Evolutionary conservation across 2,888 invertebrate species (phyloP), one percentile per base, ranked within the genome.

Genomic region (Tryphoninae sp.): DNA sequence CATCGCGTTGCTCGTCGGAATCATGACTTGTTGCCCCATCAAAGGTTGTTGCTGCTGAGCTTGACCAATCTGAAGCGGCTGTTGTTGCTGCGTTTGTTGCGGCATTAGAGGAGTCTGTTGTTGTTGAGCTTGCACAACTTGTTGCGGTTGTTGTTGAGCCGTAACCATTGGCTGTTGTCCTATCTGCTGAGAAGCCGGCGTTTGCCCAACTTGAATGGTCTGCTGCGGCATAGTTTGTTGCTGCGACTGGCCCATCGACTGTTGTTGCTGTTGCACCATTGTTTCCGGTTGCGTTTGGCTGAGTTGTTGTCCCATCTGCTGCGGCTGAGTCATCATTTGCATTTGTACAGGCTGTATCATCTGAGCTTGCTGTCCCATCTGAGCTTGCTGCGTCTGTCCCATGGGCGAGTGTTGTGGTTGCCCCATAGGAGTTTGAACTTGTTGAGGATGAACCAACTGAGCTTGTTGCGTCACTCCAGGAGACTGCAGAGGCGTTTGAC

Each of bases 1-100:
- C 65, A 86, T 86, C 75, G 88, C 82, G 51, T 86, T 89, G 72
- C 85, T 87, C n/a, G 87, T 86, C 7, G 86, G 86, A n/a, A 88
- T 84, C 62, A 86, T 85, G 1, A 86, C 86, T 80, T 88, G 88
- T 8, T 86, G 84, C 16, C 71, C 82, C 65, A 84, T 80, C 7
- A 83, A 69, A 1, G 86, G 78, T 69, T 83, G 86, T 69, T 84
- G 87, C 51, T 82, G 78, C 42, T 85, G 86, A 19, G 84, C 76
- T 51, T 86, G 87, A 67, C 58, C 81, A 78, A 87, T 85, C 64
- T 88, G 89, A 8, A 78, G 62, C 4, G 82, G 85, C 16, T 84
- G 67, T 62, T 85, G 85, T 33, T 87, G 87, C 19, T 83, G 74
- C 62, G 86, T 78, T 58, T 81, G 85, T 23, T 80, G 69, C 16